Base-by-base conservation (phyloP, 2,113 vertebrate species). In the Proterorhinus semilunaris region DNA sequence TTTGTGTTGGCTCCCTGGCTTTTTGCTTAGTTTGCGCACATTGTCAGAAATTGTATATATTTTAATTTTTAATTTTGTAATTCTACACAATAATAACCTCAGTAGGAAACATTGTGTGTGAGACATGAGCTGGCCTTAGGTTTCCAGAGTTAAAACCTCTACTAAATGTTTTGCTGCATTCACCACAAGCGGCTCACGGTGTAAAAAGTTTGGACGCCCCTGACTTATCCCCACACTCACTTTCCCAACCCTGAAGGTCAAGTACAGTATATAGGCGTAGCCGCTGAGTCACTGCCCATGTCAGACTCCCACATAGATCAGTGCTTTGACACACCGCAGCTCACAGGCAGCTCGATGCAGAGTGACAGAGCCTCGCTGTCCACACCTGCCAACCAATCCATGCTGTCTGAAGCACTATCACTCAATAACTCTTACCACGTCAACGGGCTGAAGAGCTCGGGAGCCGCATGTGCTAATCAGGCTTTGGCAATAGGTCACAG, bases 361-460 rank as follows among this genome's bases (percentile, higher is more conserved):
- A 78, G 72, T 83, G 84, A 80, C 82, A 79, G 71, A 82, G 80
- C 75, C 63, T 83, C 67, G 71, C 74, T 57, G 80, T 81, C 43
- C 62, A 81, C 87, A 88, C 85, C 82, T 87, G 79, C 80, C 82
- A 83, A 76, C 84, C 76, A 80, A 80, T 80, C 69, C 65, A 77
- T 71, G 75, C 75, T 79, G 74, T 86, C 85, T 74, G 9, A 65
- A 77, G 61, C 70, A 59, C 74, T 86, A 74, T 79, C 76, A 65
- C 79, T 90, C 85, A 86, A 66, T 85, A 78, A 47, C 67, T 83
- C 75, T 83, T 69, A 55, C 15, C 42, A 64, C 45, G 62, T 78
- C 78, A 45, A 69, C 59, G 12, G 66, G 66, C 62, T 66, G 68
- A 5, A 46, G 12, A 36, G 53, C 42, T 48, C 58, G 8, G 81